A percentile compares a stretch with the other conserved stretches of the same genome.
Conservation (phyloP, 2,113 vertebrate species). For the Tupaia chinensis region DNA sequence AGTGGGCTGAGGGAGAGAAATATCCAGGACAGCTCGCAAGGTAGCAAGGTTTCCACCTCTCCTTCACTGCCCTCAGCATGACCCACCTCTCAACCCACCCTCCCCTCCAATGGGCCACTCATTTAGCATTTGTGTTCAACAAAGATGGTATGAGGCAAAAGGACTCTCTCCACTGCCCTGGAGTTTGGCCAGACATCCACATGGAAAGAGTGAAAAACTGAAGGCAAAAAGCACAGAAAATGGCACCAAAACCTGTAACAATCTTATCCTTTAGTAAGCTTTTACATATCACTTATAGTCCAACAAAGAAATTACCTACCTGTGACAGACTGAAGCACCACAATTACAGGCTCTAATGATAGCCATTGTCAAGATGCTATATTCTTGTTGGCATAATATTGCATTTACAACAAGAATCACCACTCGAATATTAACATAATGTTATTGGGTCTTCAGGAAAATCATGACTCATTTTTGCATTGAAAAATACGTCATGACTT, state of each 20-base stretch:
- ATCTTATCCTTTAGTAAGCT: too few species aligned
- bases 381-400: constrained; percentile 24
- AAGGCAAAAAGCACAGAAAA: background rate
- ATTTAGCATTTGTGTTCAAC: background rate
- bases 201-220: background rate
- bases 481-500: too few species aligned
- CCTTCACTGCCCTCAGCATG: background rate
- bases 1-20: background rate
- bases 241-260: too few species aligned
- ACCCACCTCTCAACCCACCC: too few species aligned
- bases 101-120: background rate
- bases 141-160: background rate
- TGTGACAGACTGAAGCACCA: background rate
- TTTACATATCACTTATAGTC: background rate
- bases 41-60: background rate
- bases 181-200: background rate
- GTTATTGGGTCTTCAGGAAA: background rate
- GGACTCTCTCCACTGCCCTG: background rate
- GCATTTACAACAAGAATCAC: constrained; percentile 51
- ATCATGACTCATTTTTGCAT: too few species aligned
- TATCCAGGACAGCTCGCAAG: too few species aligned
- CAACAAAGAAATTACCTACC: background rate
- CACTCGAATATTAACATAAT: constrained; percentile 57
- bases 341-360: background rate
- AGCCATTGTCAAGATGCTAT: background rate